Conservation (phyloP, 2,797 vertebrate genomes). For the Ctenosaura bakeri region DNA sequence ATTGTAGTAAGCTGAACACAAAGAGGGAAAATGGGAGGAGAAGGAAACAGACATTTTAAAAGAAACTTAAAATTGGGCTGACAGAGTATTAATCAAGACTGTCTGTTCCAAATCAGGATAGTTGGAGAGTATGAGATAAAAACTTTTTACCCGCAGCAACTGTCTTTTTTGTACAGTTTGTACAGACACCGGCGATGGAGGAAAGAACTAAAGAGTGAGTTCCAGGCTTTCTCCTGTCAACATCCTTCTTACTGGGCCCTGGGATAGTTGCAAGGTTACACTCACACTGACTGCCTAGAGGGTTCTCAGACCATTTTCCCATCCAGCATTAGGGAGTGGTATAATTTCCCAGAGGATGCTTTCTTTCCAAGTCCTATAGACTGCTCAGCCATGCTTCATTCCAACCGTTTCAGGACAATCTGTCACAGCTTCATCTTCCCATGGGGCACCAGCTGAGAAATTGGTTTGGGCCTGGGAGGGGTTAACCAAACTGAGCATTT, state of each 20-base stretch:
- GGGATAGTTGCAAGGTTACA: not conserved
- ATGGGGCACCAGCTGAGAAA: slow-evolving; percentile 1
- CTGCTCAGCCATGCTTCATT: not conserved
- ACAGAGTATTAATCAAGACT: too few species aligned
- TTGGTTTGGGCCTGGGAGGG: fast-evolving
- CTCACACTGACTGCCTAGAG: not conserved
- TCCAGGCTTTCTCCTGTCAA: not conserved
- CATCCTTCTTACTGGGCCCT: not conserved
- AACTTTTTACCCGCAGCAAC: not conserved
- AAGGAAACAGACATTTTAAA: too few species aligned
- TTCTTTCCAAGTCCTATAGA: not conserved
- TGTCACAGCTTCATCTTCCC: slow-evolving; percentile 40
- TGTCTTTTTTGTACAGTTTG: not conserved
- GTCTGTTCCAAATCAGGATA: too few species aligned
- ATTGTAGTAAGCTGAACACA: too few species aligned
- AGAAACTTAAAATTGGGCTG: too few species aligned
- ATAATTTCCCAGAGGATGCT: slow-evolving; percentile 9
- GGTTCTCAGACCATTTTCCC: not conserved
- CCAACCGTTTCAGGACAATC: not conserved
- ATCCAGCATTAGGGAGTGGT: not conserved
- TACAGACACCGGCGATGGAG: not conserved
- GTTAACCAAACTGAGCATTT: not conserved
- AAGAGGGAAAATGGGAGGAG: too few species aligned
- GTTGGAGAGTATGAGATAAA: not conserved
- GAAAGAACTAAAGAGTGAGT: not conserved